These are phyloP conservation scores for Omphaloscelis lunosa DNA, from an alignment of 2,888 invertebrate species.

Conservation along the genomic window DNA sequence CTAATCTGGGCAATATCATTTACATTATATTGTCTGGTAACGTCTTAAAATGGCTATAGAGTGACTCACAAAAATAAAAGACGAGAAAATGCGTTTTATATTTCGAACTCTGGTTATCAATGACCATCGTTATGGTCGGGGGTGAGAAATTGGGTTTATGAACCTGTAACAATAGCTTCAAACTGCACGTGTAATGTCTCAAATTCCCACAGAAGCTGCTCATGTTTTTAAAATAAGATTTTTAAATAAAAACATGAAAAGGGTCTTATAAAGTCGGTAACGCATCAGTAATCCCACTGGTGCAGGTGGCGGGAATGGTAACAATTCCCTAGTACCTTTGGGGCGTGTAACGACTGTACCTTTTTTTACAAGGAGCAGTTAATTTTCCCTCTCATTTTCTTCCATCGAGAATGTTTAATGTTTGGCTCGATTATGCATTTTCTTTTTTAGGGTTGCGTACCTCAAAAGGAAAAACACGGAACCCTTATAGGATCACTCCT, in stretches of 20 bases:
- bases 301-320: slow-evolving; percentile 42
- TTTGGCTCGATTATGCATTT: slow-evolving; percentile 18
- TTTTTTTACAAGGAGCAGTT: slow-evolving; percentile 35
- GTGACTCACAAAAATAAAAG: slow-evolving; percentile 21
- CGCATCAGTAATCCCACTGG: slow-evolving; percentile 34
- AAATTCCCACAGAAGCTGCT: slow-evolving; percentile 5
- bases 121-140: slow-evolving; percentile 15
- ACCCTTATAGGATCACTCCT: too few species aligned
- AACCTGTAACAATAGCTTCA: background rate
- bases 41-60: slow-evolving; percentile 18
- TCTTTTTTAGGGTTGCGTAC: background rate
- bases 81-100: slow-evolving; percentile 46
- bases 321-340: slow-evolving; percentile 25
- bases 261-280: slow-evolving; percentile 25
- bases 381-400: slow-evolving; percentile 32
- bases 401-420: slow-evolving; percentile 1
- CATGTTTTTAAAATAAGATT: slow-evolving; percentile 32
- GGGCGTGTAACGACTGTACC: slow-evolving; percentile 14
- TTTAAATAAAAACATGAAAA: slow-evolving; percentile 35
- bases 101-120: slow-evolving; percentile 14
- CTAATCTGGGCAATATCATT: slow-evolving; percentile 12
- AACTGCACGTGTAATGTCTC: slow-evolving; percentile 1
- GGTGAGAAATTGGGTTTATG: slow-evolving; percentile 4
- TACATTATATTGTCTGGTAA: slow-evolving; percentile 25
- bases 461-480: too few species aligned